Percentiles rank a stretch among this genome's conserved stretches.
phyloP scores from a whole-genome alignment of 1,140 invertebrate species.

The Scaptomyza montana region DNA sequence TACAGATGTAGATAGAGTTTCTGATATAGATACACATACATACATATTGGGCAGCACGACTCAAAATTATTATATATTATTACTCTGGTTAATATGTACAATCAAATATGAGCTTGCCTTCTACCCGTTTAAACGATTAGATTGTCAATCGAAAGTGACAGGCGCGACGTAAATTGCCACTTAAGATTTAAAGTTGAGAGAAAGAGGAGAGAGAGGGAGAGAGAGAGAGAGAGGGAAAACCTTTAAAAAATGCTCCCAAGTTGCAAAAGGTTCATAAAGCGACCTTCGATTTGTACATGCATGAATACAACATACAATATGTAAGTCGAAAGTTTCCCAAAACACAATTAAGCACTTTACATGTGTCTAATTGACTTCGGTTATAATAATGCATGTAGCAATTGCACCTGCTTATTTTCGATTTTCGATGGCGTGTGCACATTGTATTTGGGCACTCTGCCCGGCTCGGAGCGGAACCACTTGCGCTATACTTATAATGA shows the following conservation, averaged over 20 bases:
- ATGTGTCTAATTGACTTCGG: constrained; percentile 54
- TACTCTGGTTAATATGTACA: not conserved
- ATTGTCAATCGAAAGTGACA: constrained; percentile 48
- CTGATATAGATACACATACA: constrained; percentile 6
- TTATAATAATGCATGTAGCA: constrained; percentile 69
- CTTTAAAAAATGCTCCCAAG: no score
- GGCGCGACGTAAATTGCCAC: constrained; percentile 32
- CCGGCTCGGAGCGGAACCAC: constrained; percentile 1
- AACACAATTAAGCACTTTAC: constrained; percentile 61
- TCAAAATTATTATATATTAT: constrained; percentile 2
- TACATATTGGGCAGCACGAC: not conserved
- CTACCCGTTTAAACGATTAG: constrained; percentile 28
- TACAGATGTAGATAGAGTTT: not conserved
- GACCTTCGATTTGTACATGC: no score
- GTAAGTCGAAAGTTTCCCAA: constrained; percentile 22
- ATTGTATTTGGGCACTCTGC: no score
- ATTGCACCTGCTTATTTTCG: constrained; percentile 45
- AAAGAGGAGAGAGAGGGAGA: not conserved
- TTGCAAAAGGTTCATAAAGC: no score
- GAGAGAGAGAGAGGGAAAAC: no score
- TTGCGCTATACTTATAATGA: not conserved
- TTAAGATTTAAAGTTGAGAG: constrained; percentile 8
- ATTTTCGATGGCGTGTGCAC: constrained; percentile 40
- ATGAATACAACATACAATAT: no score
- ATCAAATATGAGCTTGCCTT: not conserved